Evolutionary conservation across 2,113 vertebrate species (phyloP).

Genomic region (Prolemur simus): DNA sequence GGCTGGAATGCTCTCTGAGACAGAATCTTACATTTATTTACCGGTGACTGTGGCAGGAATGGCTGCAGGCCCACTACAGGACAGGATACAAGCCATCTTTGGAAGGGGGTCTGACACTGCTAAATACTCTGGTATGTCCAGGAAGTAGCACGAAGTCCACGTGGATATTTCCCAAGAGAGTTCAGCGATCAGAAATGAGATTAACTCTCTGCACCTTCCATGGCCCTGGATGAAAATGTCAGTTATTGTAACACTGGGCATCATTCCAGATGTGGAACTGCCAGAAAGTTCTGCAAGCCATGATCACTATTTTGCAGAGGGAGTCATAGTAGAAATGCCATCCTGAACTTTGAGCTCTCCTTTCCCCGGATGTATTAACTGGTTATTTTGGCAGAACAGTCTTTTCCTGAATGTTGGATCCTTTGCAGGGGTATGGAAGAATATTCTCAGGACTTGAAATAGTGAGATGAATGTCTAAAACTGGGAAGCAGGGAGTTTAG

Average conservation of each 20-base stretch:
- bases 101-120: not conserved
- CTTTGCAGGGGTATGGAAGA: not conserved
- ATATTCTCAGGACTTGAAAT: not conserved
- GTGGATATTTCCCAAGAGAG: not conserved
- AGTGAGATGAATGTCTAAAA: not conserved
- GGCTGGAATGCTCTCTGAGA: not conserved
- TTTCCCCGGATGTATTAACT: not conserved
- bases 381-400: not conserved
- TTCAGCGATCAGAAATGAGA: not conserved
- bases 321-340: not conserved
- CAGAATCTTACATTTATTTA: not conserved
- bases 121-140: not conserved
- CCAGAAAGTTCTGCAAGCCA: not conserved
- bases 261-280: not conserved
- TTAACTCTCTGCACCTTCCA: not conserved
- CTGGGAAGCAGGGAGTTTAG: not conserved
- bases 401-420: not conserved
- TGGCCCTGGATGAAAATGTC: not conserved
- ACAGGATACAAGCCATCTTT: not conserved
- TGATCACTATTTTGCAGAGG: not conserved
- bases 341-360: not conserved
- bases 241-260: not conserved
- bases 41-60: not conserved
- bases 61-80: not conserved
- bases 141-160: not conserved